A percentile compares a stretch with the other conserved stretches of the same genome.
Conservation (phyloP, 2,888 invertebrate genomes). For the Drosophila maculinotata region DNA sequence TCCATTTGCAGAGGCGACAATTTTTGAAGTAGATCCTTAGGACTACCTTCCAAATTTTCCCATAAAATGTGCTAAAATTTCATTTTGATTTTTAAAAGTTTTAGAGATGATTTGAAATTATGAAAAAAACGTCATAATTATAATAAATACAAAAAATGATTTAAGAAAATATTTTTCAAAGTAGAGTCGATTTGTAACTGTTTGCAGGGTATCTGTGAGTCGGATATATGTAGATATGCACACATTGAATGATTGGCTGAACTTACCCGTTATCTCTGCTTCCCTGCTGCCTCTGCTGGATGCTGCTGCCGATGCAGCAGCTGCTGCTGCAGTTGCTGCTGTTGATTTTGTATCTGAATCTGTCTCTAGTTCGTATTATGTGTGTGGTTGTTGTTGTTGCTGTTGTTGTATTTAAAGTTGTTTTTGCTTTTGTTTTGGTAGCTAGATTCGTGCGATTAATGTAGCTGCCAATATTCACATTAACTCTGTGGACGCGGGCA, state of each 20-base stretch:
- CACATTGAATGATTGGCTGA: not conserved
- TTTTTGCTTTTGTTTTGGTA: constrained; percentile 24
- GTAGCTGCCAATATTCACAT: constrained; percentile 60
- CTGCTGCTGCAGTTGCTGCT: constrained; percentile 9
- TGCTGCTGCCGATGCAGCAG: constrained; percentile 14
- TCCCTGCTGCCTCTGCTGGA: constrained; percentile 24
- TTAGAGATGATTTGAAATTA: too few species aligned
- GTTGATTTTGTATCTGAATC: constrained; percentile 40
- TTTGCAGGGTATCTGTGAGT: not conserved
- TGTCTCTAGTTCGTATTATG: constrained; percentile 60
- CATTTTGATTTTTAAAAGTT: too few species aligned
- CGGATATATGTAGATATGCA: not conserved
- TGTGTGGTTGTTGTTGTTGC: constrained; percentile 38
- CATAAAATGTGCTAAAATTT: too few species aligned
- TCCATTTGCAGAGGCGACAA: too few species aligned
- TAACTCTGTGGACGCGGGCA: constrained; percentile 57
- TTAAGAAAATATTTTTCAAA: too few species aligned
- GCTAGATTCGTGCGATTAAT: constrained; percentile 41
- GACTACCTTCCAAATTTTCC: too few species aligned
- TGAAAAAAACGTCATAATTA: too few species aligned
- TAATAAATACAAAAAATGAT: too few species aligned
- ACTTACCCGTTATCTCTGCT: constrained; percentile 56
- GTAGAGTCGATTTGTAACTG: not conserved
- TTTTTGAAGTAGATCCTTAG: too few species aligned
- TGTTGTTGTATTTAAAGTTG: constrained; percentile 32